Conservation (phyloP, 2,888 invertebrate species). For the Troglohyphantes excavatus region DNA sequence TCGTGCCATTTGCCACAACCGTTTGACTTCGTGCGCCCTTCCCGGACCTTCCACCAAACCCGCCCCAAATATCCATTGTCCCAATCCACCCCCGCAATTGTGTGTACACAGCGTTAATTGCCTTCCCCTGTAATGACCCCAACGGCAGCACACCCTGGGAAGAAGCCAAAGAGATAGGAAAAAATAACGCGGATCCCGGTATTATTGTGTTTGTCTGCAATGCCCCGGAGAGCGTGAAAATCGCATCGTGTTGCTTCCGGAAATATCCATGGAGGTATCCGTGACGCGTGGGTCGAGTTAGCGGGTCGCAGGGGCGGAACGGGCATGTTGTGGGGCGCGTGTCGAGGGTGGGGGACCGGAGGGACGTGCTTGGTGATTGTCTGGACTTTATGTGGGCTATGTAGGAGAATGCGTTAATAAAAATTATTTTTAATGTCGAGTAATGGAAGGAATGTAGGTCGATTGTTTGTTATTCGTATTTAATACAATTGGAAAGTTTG, state of each 20-base stretch:
- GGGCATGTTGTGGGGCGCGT: background rate
- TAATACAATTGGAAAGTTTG: no score
- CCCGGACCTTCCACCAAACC: slow-evolving; percentile 24
- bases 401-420: no score
- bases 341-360: background rate
- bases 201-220: background rate
- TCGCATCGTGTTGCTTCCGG: slow-evolving; percentile 35
- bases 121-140: background rate
- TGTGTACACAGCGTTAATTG: slow-evolving; percentile 30
- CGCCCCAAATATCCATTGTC: slow-evolving; percentile 28
- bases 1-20: slow-evolving; percentile 11
- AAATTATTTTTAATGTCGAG: background rate
- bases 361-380: no score
- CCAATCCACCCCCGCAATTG: background rate
- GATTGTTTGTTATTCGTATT: no score
- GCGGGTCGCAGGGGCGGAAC: slow-evolving; percentile 16
- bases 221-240: slow-evolving; percentile 51
- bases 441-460: background rate
- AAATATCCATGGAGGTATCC: slow-evolving; percentile 1
- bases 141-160: background rate
- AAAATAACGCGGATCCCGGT: slow-evolving; percentile 28
- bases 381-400: no score
- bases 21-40: slow-evolving; percentile 36
- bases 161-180: background rate
- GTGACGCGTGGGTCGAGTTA: slow-evolving; percentile 22